phyloP scores from a whole-genome alignment of 2,888 invertebrate genomes.

The Ceramica pisi region DNA sequence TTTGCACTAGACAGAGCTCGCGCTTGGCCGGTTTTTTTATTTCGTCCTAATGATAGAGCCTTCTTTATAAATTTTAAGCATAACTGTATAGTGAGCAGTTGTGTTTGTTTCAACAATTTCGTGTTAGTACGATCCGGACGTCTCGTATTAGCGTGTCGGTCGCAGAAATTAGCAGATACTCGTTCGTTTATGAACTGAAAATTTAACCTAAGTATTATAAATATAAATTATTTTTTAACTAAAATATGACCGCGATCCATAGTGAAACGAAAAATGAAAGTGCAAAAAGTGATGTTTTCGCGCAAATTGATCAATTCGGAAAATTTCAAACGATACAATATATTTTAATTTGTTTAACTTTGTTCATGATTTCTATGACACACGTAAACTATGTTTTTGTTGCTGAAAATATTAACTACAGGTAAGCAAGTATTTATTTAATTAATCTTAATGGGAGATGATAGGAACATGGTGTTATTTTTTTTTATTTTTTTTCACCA shows the following conservation, averaged over 20 bases:
- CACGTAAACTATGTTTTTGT: constrained; percentile 85
- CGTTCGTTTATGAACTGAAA: not conserved
- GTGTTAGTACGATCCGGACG: constrained; percentile 42
- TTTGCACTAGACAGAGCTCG: constrained; percentile 22
- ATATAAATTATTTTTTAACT: not conserved
- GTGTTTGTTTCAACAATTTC: constrained; percentile 38
- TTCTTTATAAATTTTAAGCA: constrained; percentile 37
- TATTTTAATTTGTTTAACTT: constrained; percentile 77
- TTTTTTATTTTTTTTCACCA: not conserved
- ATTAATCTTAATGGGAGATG: not conserved
- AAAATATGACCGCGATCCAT: constrained; percentile 51
- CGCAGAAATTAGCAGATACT: constrained; percentile 1
- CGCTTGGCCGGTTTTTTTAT: constrained; percentile 26
- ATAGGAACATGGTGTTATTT: not conserved
- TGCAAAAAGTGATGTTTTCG: constrained; percentile 60
- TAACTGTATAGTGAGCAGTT: constrained; percentile 47
- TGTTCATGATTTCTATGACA: constrained; percentile 81
- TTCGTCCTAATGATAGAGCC: constrained; percentile 25
- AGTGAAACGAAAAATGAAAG: constrained; percentile 32
- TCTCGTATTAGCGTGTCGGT: constrained; percentile 42
- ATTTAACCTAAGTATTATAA: too few species aligned
- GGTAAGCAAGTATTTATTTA: constrained; percentile 68
- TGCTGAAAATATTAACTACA: constrained; percentile 80
- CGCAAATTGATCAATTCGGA: constrained; percentile 75
- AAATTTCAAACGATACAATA: constrained; percentile 80